phyloP scores from a whole-genome alignment of 2,888 invertebrate species.

The Drosophila trichaetosa region DNA sequence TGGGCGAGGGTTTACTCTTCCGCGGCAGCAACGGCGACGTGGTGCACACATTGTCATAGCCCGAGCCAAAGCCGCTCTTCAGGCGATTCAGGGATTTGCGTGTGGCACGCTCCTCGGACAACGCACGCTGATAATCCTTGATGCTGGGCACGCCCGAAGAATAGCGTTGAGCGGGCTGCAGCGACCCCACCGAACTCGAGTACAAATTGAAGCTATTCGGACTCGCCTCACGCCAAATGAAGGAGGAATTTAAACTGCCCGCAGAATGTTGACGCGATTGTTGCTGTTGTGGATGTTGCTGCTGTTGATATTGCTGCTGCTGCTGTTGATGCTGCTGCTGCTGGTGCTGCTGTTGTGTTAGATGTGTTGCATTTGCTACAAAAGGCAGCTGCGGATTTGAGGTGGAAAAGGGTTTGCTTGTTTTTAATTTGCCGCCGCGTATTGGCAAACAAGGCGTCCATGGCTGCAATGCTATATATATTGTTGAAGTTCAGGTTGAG shows the following conservation, averaged over 20 bases:
- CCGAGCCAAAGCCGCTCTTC: constrained; percentile 84
- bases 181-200: constrained; percentile 84
- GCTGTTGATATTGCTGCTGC: constrained; percentile 24
- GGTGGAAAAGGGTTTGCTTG: constrained; percentile 85
- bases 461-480: constrained; percentile 84
- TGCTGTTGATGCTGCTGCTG: constrained; percentile 47
- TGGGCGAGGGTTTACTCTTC: constrained; percentile 82
- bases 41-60: constrained; percentile 85
- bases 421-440: constrained; percentile 85
- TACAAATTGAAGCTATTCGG: constrained; percentile 85
- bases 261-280: constrained; percentile 79
- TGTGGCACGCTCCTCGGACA: constrained; percentile 83
- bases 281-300: constrained; percentile 26
- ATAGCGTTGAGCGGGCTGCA: constrained; percentile 75
- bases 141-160: constrained; percentile 58
- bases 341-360: constrained; percentile 56
- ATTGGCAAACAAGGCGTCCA: constrained; percentile 85
- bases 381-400: constrained; percentile 85
- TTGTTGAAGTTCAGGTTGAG: constrained; percentile 25
- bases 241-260: constrained; percentile 85
- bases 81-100: constrained; percentile 83
- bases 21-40: constrained; percentile 83
- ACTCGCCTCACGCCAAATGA: constrained; percentile 85
- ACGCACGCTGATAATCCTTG: constrained; percentile 81
- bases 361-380: constrained; percentile 74